Evolutionary conservation across 2,113 vertebrate species (phyloP), one percentile per base, ranked within the genome.

Genomic region (Paradoxurus hermaphroditus): DNA sequence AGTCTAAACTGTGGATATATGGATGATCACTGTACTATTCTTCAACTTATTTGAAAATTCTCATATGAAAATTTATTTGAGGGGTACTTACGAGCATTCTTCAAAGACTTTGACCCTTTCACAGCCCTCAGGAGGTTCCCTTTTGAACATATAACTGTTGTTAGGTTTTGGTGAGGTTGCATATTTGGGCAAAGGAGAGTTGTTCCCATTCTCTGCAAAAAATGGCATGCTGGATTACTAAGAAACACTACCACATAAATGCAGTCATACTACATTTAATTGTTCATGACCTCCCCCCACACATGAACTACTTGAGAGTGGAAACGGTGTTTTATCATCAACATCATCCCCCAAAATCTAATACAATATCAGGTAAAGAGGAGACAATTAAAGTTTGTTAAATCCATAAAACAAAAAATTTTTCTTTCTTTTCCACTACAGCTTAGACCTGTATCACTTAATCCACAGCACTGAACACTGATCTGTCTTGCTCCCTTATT

Each of bases 61-160:
- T 77, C 27, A 72, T 34, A 94, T 75, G 44, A 89, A 25, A 77
- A 44, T 31, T 59, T 29, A 77, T 46, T 25, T 15, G n/a, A 5
- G 14, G 67, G 87, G 27, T 96, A 99, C 99, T 99, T 98, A 99
- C 99, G 99, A 98, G 98, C 98, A 99, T 97, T 99, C 99, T 97
- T 99, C 99, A 95, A 99, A 99, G 97, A 99, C 99, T 98, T 99
- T 99, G 98, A 99, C 99, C 96, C 99, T 99, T 98, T 99, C 99
- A 62, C 99, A 99, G 98, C 99, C 99, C 97, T 99, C 99, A 1
- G 99, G 99, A 96, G 99, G 99, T 97, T 99, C 99, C 73, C 99
- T 99, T 98, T 99, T 99, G 99, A 99, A 99, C 99, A 99, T 99
- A 95, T 99, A 99, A 98, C 99, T 99, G 99, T 99, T 99, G 99